These are phyloP conservation scores for Penelope pileata DNA, from an alignment of 2,113 vertebrate genomes.

Conservation along the genomic window DNA sequence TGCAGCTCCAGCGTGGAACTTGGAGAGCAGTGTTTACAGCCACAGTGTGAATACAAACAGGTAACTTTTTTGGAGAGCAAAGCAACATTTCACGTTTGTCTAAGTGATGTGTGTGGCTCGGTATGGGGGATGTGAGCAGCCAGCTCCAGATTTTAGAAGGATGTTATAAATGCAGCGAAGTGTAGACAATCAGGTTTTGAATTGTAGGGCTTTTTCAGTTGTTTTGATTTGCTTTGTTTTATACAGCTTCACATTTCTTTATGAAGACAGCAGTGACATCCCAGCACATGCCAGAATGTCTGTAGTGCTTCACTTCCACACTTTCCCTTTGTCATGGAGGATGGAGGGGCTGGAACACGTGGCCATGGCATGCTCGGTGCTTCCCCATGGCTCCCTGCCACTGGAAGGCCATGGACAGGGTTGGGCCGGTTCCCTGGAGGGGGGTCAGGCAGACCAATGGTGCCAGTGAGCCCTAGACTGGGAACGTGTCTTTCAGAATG, in stretches of 20 bases:
- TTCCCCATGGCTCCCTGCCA: neutral
- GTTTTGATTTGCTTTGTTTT: neutral
- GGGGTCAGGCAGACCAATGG: neutral
- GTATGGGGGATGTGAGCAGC: neutral
- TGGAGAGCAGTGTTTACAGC: neutral
- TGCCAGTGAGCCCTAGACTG: neutral
- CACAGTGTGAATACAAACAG: neutral
- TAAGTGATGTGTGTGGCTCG: neutral
- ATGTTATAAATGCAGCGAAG: neutral
- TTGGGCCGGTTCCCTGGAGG: neutral
- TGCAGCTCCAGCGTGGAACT: neutral
- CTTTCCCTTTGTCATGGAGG: neutral
- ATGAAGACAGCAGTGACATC: neutral
- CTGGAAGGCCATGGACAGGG: no score
- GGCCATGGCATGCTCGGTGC: neutral
- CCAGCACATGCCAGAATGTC: neutral
- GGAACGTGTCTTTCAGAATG: fast-evolving
- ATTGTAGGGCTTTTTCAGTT: neutral
- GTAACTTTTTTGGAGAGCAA: neutral
- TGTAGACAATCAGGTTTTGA: neutral
- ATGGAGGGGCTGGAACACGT: neutral
- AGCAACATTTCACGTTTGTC: neutral
- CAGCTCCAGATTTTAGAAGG: neutral
- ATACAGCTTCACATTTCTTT: neutral
- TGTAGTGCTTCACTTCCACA: neutral